Evolutionary conservation across 2,888 invertebrate genomes (phyloP).

Genomic region (Pristionchus maxplancki): DNA sequence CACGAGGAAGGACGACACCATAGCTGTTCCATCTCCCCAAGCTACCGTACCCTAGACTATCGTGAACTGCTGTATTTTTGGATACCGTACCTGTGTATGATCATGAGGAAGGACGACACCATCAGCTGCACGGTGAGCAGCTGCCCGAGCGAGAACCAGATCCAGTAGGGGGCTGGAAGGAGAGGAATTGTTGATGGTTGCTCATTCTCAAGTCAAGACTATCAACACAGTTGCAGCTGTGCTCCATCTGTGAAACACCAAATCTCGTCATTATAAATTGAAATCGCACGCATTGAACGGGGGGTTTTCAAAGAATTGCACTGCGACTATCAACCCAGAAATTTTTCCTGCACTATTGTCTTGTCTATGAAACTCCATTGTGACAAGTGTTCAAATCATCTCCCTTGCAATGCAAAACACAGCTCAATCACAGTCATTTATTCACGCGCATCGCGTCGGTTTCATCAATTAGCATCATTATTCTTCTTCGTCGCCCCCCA

Average conservation of each 20-base stretch:
- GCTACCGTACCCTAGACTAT: neutral
- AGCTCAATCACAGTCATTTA: neutral
- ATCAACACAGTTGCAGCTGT: too few relatives aligned
- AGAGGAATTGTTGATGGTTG: neutral
- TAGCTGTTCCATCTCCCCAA: too few relatives aligned
- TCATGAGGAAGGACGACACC: slow-evolving; percentile 64
- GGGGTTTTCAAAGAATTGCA: too few relatives aligned
- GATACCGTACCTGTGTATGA: slow-evolving; percentile 50
- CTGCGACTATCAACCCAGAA: too few relatives aligned
- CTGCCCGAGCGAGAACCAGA: slow-evolving; percentile 68
- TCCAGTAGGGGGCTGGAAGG: slow-evolving; percentile 66
- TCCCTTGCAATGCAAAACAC: neutral
- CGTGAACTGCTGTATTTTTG: neutral
- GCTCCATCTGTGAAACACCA: neutral
- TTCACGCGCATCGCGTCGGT: neutral
- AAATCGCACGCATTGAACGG: too few relatives aligned
- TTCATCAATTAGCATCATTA: neutral
- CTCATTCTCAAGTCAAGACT: too few relatives aligned
- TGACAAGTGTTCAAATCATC: too few relatives aligned
- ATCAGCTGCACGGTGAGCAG: slow-evolving; percentile 67
- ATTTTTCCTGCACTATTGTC: too few relatives aligned
- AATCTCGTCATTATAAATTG: too few relatives aligned
- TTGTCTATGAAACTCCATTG: too few relatives aligned
- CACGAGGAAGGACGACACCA: neutral
- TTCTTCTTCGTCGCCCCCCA: neutral